Evolutionary conservation across 2,113 vertebrate genomes (phyloP), one percentile per base, ranked within the genome.

Genomic region (Thunnus maccoyii): DNA sequence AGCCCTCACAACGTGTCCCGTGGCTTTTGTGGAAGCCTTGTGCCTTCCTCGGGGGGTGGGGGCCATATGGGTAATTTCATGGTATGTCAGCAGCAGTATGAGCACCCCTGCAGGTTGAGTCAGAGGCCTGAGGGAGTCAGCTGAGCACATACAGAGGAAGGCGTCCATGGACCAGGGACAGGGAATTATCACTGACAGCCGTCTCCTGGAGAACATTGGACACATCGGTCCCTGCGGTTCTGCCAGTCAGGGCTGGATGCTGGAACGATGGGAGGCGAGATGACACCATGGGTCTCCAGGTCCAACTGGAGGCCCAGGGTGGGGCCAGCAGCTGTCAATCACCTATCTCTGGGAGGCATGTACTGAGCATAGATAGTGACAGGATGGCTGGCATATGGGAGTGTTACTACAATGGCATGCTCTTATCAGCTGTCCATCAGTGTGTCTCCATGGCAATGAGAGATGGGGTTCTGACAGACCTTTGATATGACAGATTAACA

Each of bases 21-120:
- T 69, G 88, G 85, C 41, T 77, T 61, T 27, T 48, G 30, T 52
- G 41, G 4, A 73, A 61, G 52, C 56, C n/a, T 55, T 8, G 1
- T 30, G n/a, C 6, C 46, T 63, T 63, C 13, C 56, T 64, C 17
- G 22, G 8, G 8, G 51, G 63, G 20, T 5, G 62, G 64, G 68
- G 64, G 54, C 61, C 84, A 76, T 83, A 78, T 70, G 86, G 62
- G 48, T 44, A 70, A 56, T 83, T 87, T 81, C 77, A 74, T 62
- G 56, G 67, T n/a, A 58, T 55, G 64, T 73, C 71, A 80, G 74
- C 5, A 14, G 63, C 52, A 46, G 52, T 9, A 58, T 22, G 69
- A 76, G 60, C 15, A 20, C 22, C 66, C 73, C 65, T 51, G 50
- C 66, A 73, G 71, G 78, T 18, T 67, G 67, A 76, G 51, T 47